phyloP scores from a whole-genome alignment of 2,888 invertebrate species.

The Aricia artaxerxes region DNA sequence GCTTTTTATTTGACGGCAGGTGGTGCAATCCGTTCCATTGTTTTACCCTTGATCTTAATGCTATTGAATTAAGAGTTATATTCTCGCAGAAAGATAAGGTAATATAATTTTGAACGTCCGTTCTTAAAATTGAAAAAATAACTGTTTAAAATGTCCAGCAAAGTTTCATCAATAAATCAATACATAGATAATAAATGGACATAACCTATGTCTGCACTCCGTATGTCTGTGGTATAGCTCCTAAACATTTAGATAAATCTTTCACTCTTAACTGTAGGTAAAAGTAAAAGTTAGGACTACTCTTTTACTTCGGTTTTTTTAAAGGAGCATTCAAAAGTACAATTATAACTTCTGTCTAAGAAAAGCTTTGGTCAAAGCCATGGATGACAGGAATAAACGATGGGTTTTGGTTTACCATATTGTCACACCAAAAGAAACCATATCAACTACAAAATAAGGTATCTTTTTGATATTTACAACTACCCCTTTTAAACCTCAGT shows the following conservation, averaged over 20 bases:
- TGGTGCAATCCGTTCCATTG: background rate
- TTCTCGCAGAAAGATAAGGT: too few relatives aligned
- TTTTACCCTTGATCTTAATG: too few relatives aligned
- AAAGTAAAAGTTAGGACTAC: background rate
- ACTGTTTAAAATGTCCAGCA: too few relatives aligned
- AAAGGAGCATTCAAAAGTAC: background rate
- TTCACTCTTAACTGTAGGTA: background rate
- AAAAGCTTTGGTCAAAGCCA: conserved; percentile 26
- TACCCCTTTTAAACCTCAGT: conserved; percentile 24
- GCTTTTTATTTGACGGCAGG: background rate
- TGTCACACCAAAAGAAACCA: background rate
- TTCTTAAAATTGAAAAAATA: too few relatives aligned
- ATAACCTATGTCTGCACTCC: too few relatives aligned
- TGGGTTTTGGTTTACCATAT: background rate
- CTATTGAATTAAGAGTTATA: too few relatives aligned
- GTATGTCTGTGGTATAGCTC: too few relatives aligned
- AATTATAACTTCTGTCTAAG: background rate
- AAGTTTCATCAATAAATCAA: too few relatives aligned
- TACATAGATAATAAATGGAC: too few relatives aligned
- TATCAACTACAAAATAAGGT: background rate
- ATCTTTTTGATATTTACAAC: too few relatives aligned
- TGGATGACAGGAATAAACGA: background rate
- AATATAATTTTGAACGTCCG: too few relatives aligned
- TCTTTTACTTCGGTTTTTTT: background rate
- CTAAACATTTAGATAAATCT: background rate